These are phyloP conservation scores for Dipodomys spectabilis DNA, from an alignment of 2,113 vertebrate genomes.

Conservation along the genomic window DNA sequence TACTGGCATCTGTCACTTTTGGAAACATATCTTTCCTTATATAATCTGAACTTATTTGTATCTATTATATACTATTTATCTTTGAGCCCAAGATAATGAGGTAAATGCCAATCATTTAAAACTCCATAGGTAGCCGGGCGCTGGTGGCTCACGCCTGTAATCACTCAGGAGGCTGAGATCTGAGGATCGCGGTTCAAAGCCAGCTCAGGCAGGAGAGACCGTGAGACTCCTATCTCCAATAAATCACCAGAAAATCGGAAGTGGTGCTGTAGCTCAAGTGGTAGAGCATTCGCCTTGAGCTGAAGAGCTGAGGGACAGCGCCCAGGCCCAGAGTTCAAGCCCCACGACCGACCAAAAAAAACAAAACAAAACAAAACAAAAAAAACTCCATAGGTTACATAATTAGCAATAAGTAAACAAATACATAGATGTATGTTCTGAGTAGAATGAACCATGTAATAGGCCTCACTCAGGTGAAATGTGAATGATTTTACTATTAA, in stretches of 20 bases:
- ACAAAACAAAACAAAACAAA: too few species aligned
- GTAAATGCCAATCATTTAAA: slow-evolving; percentile 78
- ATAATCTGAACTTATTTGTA: background rate
- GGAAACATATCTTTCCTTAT: slow-evolving; percentile 74
- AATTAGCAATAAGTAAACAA: slow-evolving; percentile 61
- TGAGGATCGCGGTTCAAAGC: too few species aligned
- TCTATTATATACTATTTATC: background rate
- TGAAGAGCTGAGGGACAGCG: too few species aligned
- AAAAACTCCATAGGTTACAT: slow-evolving; percentile 71
- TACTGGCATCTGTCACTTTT: slow-evolving; percentile 75
- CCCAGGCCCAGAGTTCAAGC: too few species aligned
- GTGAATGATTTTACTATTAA: background rate
- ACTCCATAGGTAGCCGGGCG: slow-evolving; percentile 69
- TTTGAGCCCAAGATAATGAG: slow-evolving; percentile 76
- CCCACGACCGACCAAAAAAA: too few species aligned
- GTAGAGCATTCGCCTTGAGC: too few species aligned
- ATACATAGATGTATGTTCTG: background rate
- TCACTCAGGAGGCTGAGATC: too few species aligned
- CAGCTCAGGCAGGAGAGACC: too few species aligned
- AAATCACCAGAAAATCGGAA: too few species aligned
- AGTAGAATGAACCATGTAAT: background rate
- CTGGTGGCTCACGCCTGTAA: too few species aligned
- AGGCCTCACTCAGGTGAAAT: background rate
- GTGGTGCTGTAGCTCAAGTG: too few species aligned
- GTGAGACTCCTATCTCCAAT: too few species aligned